Evolutionary conservation across 2,797 vertebrate species (phyloP).

Genomic region (Rhinatrema bivittatum): DNA sequence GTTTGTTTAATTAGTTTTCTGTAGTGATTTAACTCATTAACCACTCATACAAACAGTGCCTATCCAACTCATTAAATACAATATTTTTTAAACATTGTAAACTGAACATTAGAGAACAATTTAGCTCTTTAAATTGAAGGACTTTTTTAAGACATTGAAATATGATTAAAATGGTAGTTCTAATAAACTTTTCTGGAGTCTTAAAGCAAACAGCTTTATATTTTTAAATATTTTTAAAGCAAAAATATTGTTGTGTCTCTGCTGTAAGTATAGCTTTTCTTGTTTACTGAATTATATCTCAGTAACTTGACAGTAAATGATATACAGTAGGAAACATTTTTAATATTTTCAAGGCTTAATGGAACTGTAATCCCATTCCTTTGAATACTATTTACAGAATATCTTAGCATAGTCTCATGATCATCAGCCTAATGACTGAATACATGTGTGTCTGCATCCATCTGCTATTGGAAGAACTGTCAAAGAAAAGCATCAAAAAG

Average conservation of each 20-base stretch:
- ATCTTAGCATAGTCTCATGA: background rate
- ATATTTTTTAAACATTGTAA: no score
- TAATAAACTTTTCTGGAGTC: no score
- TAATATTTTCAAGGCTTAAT: constrained; percentile 8
- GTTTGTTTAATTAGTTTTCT: no score
- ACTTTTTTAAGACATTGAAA: no score
- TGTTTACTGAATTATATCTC: background rate
- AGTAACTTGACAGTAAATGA: background rate
- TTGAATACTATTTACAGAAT: background rate
- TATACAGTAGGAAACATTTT: background rate
- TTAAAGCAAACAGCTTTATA: background rate
- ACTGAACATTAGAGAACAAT: no score
- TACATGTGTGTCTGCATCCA: background rate
- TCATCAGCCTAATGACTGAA: accelerated
- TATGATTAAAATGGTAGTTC: no score
- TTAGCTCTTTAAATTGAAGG: no score
- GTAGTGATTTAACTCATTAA: no score
- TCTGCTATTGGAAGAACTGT: background rate
- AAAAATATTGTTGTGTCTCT: background rate
- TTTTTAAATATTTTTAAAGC: background rate
- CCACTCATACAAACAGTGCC: no score
- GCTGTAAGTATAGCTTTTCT: background rate
- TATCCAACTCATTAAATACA: no score
- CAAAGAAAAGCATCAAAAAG: accelerated
- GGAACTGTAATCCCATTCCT: background rate